These are phyloP conservation scores for Pelecanoides urinatrix DNA, from an alignment of 2,113 vertebrate genomes.

Conservation along the genomic window DNA sequence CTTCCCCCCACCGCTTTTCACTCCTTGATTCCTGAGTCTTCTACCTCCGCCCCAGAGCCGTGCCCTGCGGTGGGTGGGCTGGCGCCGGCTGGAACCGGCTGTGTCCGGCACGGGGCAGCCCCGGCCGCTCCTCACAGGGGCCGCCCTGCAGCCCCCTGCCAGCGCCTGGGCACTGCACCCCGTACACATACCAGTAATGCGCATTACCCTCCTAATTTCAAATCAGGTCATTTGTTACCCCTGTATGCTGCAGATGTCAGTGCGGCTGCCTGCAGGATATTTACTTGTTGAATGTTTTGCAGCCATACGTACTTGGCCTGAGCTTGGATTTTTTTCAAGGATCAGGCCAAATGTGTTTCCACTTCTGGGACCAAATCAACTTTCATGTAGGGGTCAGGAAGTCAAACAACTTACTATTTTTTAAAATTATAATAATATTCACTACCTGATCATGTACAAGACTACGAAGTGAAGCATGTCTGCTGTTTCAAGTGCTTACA, in stretches of 20 bases:
- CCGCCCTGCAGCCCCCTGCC: neutral
- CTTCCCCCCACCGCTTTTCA: neutral
- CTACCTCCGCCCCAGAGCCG: fast-evolving
- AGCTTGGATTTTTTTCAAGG: neutral
- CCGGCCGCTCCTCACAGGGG: neutral
- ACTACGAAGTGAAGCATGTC: neutral
- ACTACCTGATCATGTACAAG: neutral
- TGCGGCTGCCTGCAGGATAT: neutral
- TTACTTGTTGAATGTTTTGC: neutral
- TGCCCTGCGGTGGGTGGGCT: fast-evolving
- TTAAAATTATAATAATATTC: neutral
- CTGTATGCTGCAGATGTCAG: neutral
- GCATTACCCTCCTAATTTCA: neutral
- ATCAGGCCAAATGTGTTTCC: neutral
- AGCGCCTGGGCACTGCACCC: fast-evolving
- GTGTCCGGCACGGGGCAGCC: neutral
- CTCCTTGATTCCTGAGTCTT: neutral
- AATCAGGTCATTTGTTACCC: neutral
- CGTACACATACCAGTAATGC: fast-evolving
- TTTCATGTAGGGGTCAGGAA: neutral
- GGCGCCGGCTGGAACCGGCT: neutral
- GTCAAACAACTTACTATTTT: neutral
- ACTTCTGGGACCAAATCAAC: neutral
- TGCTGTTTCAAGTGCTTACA: neutral
- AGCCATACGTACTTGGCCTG: neutral